Evolutionary conservation across 2,888 invertebrate genomes (phyloP).

Genomic region (Thera britannica): DNA sequence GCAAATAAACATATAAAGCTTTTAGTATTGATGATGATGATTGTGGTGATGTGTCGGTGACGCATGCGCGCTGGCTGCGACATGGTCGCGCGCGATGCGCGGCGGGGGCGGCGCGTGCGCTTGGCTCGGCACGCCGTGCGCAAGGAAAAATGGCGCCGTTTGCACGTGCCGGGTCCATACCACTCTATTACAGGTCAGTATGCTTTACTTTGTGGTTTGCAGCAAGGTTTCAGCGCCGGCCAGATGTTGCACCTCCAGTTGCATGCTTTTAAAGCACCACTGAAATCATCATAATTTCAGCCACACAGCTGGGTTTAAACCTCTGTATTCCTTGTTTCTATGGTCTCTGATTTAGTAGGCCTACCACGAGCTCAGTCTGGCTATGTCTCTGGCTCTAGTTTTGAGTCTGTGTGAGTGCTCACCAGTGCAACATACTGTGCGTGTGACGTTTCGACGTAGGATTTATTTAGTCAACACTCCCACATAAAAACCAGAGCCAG

Average conservation of each 20-base stretch:
- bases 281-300: no score
- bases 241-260: background rate
- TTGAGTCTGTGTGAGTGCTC: no score
- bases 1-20: background rate
- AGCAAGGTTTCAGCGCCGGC: background rate
- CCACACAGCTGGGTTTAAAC: no score
- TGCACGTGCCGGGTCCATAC: constrained; percentile 79
- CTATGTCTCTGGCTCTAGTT: no score
- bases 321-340: no score
- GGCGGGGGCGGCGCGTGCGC: constrained; percentile 80
- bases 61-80: constrained; percentile 49
- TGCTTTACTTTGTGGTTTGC: background rate
- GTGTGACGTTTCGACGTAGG: no score
- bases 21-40: constrained; percentile 3
- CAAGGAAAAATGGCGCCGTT: constrained; percentile 78
- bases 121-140: constrained; percentile 79
- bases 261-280: background rate
- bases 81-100: constrained; percentile 76
- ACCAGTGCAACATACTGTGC: no score
- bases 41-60: constrained; percentile 19
- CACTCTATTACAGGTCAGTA: constrained; percentile 70
- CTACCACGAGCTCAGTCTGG: no score
- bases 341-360: no score
- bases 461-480: no score
- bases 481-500: no score